phyloP scores from a whole-genome alignment of 1,140 invertebrate species.

The fruit fly (Drosophila melanogaster) region DNA sequence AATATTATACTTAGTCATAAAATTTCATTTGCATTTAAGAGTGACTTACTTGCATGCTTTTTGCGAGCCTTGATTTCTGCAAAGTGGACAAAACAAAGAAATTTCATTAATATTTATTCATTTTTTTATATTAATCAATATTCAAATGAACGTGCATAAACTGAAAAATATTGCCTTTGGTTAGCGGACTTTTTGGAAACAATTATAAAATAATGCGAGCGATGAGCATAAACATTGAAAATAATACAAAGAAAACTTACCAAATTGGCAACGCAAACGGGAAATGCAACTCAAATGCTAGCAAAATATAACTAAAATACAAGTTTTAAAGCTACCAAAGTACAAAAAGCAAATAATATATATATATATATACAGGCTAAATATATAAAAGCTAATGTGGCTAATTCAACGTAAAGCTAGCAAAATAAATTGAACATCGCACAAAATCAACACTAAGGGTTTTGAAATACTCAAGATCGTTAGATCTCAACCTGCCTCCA shows the following conservation, averaged over 20 bases:
- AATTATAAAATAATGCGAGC: conserved; percentile 19
- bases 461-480: conserved; percentile 56
- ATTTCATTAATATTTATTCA: neutral
- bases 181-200: conserved; percentile 8
- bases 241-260: conserved; percentile 59
- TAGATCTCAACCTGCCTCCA: conserved; percentile 83
- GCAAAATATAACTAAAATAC: conserved; percentile 32
- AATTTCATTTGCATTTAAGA: neutral
- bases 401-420: conserved; percentile 4
- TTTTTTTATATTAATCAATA: neutral
- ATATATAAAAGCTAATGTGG: conserved; percentile 4
- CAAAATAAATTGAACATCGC: conserved; percentile 30
- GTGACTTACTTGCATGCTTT: conserved; percentile 88
- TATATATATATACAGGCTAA: conserved; percentile 31
- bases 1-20: neutral
- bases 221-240: conserved; percentile 28
- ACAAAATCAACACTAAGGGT: conserved; percentile 58
- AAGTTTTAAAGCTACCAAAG: conserved; percentile 25
- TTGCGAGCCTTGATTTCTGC: conserved; percentile 91
- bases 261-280: conserved; percentile 45
- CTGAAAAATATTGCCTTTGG: conserved; percentile 26
- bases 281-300: conserved; percentile 51
- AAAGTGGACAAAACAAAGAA: conserved; percentile 62
- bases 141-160: conserved; percentile 48
- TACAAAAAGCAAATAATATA: conserved; percentile 12